phyloP scores from a whole-genome alignment of 2,888 invertebrate genomes.

The Osmoderma eremita region DNA sequence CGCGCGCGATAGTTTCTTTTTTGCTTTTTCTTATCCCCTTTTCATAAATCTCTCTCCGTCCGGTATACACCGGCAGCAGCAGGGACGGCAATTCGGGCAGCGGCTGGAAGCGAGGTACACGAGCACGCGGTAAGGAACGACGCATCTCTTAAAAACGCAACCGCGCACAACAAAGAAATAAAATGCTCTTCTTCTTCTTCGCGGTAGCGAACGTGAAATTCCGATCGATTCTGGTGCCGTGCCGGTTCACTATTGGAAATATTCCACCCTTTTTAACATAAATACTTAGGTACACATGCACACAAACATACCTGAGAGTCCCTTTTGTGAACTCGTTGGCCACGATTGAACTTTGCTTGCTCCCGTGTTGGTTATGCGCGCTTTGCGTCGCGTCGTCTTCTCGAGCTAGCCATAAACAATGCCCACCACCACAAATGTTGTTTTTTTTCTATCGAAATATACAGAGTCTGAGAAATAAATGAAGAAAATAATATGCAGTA shows the following conservation, averaged over 20 bases:
- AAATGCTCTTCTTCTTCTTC: constrained; percentile 3
- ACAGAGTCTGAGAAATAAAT: no score
- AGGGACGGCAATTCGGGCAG: background rate
- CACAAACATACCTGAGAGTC: constrained; percentile 9
- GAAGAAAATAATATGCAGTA: no score
- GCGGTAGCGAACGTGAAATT: constrained; percentile 40
- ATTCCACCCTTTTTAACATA: constrained; percentile 32
- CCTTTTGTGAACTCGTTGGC: constrained; percentile 7
- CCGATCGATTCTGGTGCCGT: constrained; percentile 25
- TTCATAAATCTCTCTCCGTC: constrained; percentile 27
- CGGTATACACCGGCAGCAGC: background rate
- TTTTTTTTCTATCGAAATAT: no score
- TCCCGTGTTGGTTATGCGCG: no score
- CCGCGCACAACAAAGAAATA: constrained; percentile 24
- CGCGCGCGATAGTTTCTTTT: background rate
- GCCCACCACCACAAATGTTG: background rate
- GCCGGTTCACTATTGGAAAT: constrained; percentile 29
- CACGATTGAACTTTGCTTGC: constrained; percentile 11
- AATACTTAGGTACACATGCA: constrained; percentile 16
- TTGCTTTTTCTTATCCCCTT: constrained; percentile 40
- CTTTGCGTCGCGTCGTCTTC: no score
- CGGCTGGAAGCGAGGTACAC: background rate
- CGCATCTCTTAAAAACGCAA: constrained; percentile 24
- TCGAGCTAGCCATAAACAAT: background rate
- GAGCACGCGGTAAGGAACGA: background rate